Evolutionary conservation across 1,140 invertebrate genomes (phyloP).

Genomic region (Hyles vespertilio): DNA sequence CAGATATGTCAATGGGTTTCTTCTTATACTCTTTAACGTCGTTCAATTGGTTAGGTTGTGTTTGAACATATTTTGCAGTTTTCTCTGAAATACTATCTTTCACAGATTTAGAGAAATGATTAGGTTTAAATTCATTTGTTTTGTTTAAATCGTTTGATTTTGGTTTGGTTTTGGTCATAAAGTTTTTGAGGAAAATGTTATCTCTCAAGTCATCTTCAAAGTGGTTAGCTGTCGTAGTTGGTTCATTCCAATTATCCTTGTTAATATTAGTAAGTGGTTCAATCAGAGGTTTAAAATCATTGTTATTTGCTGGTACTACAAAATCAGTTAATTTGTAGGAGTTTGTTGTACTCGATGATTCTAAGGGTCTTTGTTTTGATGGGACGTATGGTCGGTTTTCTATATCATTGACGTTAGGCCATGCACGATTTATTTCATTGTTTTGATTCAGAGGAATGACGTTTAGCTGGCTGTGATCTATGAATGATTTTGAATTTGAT

Average conservation of each 20-base stretch:
- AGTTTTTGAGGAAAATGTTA: slow-evolving; percentile 56
- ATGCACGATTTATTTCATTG: not conserved
- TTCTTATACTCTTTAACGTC: slow-evolving; percentile 41
- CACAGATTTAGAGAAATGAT: slow-evolving; percentile 17
- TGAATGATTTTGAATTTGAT: no score
- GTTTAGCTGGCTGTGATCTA: slow-evolving; percentile 1
- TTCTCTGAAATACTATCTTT: slow-evolving; percentile 28
- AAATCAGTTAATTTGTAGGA: slow-evolving; percentile 24
- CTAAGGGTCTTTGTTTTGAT: no score
- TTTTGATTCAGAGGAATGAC: slow-evolving; percentile 8
- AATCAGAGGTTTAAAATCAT: slow-evolving; percentile 41
- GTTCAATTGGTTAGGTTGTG: slow-evolving; percentile 35
- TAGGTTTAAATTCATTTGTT: slow-evolving; percentile 10
- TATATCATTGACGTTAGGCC: no score
- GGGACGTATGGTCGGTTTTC: no score
- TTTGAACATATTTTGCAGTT: slow-evolving; percentile 36
- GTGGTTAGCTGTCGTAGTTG: slow-evolving; percentile 18
- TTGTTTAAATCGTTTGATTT: slow-evolving; percentile 24
- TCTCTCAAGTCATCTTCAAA: slow-evolving; percentile 40
- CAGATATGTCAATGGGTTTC: slow-evolving; percentile 44
- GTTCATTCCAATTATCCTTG: slow-evolving; percentile 11
- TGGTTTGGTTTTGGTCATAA: slow-evolving; percentile 36
- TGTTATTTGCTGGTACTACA: slow-evolving; percentile 30
- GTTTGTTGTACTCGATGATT: not conserved
- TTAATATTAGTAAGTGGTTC: not conserved